Base-by-base conservation (phyloP, 2,888 invertebrate species). In the Perizoma affinitatum region DNA sequence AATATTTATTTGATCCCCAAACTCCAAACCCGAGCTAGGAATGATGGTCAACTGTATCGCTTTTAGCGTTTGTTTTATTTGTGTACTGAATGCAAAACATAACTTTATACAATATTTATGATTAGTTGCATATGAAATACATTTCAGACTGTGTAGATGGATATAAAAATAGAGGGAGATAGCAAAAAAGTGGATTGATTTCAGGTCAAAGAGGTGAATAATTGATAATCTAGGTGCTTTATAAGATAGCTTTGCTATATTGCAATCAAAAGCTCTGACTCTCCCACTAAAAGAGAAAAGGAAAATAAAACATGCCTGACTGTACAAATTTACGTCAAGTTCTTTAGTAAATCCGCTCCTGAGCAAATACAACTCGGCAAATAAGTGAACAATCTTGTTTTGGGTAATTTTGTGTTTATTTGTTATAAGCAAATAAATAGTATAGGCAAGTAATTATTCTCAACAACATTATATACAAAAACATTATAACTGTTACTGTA, bases 1-100 rank as follows among this genome's bases (percentile, higher is more conserved):
- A 88, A 90, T 90, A 88, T 90, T 88, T 88, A 88, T 90, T 88
- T 88, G 86, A 89, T 89, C 84, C 79, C 82, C 22, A 22, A 22
- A 22, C 22, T 22, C 74, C 74, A 69, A 80, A 82, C 76, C 77
- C 79, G 73, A 75, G 74, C 74, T 63, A 76, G 83, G 82, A 84
- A 80, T 83, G 84, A 86, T 86, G 80, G 81, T 75, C 80, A 72
- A 66, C 73, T 75, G 70, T 71, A 73, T 67, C 69, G 67, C 66
- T 67, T 68, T 70, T 76, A 67, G 71, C 74, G 69, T 71, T 65
- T 69, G 46, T 47, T 48, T 54, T 33, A 33, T 11, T 22, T 38
- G 38, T 5, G 7, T 38, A 38, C 38, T 38, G 38, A 38, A 38
- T 38, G 7, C 22, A 22, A 22, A 22, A 22, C 22, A 22, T 22